Conservation (phyloP, 2,888 invertebrate genomes). For the Scaptomyza polygonia region DNA sequence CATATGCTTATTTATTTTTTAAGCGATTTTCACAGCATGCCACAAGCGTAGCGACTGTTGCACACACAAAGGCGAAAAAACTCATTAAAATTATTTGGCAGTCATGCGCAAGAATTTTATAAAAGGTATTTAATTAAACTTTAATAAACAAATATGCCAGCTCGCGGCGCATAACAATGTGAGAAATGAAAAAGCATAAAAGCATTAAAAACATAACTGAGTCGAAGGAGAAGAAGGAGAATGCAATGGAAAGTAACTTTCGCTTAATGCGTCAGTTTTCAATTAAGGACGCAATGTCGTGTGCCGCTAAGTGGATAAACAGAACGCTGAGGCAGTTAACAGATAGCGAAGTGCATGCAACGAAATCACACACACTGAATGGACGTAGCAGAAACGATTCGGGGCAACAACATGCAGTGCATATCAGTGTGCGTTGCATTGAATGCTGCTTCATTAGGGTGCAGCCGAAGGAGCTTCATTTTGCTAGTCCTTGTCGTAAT, state of each 20-base stretch:
- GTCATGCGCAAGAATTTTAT: conserved; percentile 65
- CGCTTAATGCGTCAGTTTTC: conserved; percentile 74
- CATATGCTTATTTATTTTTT: conserved; percentile 39
- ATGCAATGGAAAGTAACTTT: conserved; percentile 27
- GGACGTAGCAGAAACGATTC: neutral
- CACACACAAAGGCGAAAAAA: conserved; percentile 64
- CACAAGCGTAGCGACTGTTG: conserved; percentile 50
- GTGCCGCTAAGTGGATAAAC: conserved; percentile 71
- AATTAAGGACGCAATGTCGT: conserved; percentile 66
- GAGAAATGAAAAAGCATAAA: conserved; percentile 55
- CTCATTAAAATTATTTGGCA: conserved; percentile 76
- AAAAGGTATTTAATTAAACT: conserved; percentile 77
- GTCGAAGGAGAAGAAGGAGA: neutral
- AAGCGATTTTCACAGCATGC: conserved; percentile 40
- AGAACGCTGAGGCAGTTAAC: conserved; percentile 10
- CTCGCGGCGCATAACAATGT: conserved; percentile 42
- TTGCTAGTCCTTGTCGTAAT: conserved; percentile 64
- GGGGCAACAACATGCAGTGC: neutral
- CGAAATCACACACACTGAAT: conserved; percentile 19
- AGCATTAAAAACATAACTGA: conserved; percentile 33
- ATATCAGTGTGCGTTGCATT: conserved; percentile 44
- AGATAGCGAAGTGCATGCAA: neutral
- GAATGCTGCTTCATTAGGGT: conserved; percentile 73
- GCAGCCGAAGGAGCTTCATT: conserved; percentile 50
- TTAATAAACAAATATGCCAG: conserved; percentile 66